Evolutionary conservation across 2,113 vertebrate genomes (phyloP).

Genomic region (Podocnemis expansa): DNA sequence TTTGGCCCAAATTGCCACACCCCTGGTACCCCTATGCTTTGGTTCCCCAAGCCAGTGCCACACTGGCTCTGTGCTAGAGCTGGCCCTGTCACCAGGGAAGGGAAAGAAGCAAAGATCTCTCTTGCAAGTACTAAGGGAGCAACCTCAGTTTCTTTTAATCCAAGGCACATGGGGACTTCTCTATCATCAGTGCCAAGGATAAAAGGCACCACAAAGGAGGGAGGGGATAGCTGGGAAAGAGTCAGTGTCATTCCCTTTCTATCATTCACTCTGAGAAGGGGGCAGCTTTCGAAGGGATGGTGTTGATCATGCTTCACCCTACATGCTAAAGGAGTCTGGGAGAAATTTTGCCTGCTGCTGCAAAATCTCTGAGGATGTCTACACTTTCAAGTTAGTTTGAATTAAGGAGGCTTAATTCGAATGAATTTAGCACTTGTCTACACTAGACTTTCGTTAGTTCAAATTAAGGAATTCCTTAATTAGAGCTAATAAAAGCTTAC

Average conservation of each 20-base stretch:
- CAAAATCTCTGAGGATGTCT: background rate
- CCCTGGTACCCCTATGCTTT: no score
- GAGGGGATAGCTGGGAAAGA: background rate
- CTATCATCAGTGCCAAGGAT: background rate
- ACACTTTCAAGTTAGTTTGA: no score
- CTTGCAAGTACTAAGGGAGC: background rate
- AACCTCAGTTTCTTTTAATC: background rate
- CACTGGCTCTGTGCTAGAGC: no score
- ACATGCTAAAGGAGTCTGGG: background rate
- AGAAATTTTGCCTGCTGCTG: background rate
- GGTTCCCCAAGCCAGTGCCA: no score
- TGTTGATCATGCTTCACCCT: background rate
- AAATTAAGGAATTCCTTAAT: no score
- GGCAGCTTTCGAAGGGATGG: background rate
- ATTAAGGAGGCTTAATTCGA: no score
- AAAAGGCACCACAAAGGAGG: background rate
- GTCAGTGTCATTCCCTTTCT: background rate
- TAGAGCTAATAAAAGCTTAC: no score
- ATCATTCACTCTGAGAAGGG: background rate
- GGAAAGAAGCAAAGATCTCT: background rate
- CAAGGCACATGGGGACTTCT: background rate
- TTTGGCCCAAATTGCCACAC: no score
- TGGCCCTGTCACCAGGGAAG: background rate
- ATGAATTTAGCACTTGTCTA: no score
- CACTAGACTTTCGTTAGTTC: no score